Base-by-base conservation (phyloP, 2,888 invertebrate species). In the Hypercompe scribonia region DNA sequence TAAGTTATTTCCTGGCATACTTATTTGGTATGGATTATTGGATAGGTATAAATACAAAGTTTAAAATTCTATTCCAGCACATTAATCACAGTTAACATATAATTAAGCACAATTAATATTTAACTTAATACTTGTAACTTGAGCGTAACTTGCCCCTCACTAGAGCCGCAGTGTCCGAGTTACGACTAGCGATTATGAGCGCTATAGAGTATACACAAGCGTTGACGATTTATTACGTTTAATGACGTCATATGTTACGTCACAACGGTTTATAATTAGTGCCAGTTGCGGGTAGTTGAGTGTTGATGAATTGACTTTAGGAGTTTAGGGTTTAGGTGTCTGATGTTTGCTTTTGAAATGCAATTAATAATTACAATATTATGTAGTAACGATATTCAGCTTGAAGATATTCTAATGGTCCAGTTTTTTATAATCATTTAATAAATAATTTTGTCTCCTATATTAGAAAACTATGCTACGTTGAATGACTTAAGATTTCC, bases 171-270 rank as follows among this genome's bases (percentile, higher is more conserved):
- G 50, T 65, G 81, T 86, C 87, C 89, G 89, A 87, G 90, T 91
- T 88, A 90, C 88, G 90, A 88, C 90, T 90, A 85, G 90, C 88
- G 90, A 94, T 92, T 93, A 92, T 93, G 90, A 91, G 84, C 88
- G 80, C 87, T 92, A 91, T 90, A 85, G 88, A 89, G 88, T 86
- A 78, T 81, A 85, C 83, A 86, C 82, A 86, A 84, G 79, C 76
- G 81, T 78, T 82, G 84, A 86, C 88, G 81, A 91, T 91, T 87
- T 90, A 89, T 89, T 87, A 87, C 84, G 87, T 87, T 85, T 90
- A 91, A 90, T 83, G 88, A 78, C 72, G 84, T 86, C 84, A 90
- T 91, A 88, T 87, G 86, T 89, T 87, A 85, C 80, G 77, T 78
- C 67, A 34, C 74, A 63, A 67, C 66, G 42, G 69, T 72, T 74